Evolutionary conservation across 2,888 invertebrate species (phyloP), one percentile per base, ranked within the genome.

Genomic region (Amiota minor): DNA sequence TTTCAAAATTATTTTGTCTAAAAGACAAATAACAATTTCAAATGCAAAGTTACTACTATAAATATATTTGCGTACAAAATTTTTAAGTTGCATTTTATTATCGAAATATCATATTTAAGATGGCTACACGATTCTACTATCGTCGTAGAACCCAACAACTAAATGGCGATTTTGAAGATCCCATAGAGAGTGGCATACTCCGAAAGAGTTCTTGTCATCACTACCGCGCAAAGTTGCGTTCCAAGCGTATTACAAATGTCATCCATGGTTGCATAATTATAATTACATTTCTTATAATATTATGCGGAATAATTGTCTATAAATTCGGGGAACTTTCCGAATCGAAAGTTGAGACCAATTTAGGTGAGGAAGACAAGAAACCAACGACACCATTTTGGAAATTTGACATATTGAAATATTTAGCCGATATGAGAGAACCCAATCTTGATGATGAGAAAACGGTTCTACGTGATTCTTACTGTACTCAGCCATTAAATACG

Each of bases 401-500:
- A 45, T 49, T 73, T 45, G 75, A 72, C 11, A 16, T 23, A 35
- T 35, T 3, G 35, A 6, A 35, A 35, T 35, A 35, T 35, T 35
- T 35, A 35, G 6, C 2, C 6, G 35, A 35, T 35, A 6, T 4
- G 4, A 35, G 6, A 35, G 6, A 35, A 35, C 35, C 35, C 35
- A 35, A 35, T 1, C 35, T 77, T 53, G 16, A 62, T 20, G 9
- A 0, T 14, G 16, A 3, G 16, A 12, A 16, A 3, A n/a, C 9
- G 0, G 8, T 16, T 12, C 9, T 67, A 20, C 73, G 56, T 0
- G 9, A 16, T 4, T 70, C 18, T 20, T 59, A 77, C 62, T 81
- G 82, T 71, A 45, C 18, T 0, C 74, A 75, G 56, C 10, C 53
- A n/a, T 16, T 78, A 70, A 72, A 84, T 50, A 50, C 75, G 10